These are phyloP conservation scores for Poliocrania exsul DNA, from an alignment of 2,797 vertebrate species.

Conservation along the genomic window DNA sequence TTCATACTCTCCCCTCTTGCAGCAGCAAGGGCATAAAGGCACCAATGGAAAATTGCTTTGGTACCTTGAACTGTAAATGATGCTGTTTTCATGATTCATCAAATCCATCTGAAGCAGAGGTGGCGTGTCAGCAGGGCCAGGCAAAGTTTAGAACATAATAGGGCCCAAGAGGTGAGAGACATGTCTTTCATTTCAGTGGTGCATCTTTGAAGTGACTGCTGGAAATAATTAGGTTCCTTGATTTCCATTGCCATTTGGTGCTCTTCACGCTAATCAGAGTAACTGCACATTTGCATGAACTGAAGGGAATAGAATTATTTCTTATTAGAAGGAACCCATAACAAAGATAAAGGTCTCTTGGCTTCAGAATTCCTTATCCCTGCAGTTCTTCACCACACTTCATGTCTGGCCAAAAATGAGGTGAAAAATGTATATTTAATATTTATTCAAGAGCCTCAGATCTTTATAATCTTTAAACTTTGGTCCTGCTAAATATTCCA, in stretches of 20 bases:
- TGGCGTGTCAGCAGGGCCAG: conserved; percentile 54
- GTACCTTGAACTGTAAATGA: conserved; percentile 70
- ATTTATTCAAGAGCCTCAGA: conserved; percentile 73
- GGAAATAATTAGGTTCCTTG: conserved; percentile 66
- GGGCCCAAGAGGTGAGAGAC: conserved; percentile 63
- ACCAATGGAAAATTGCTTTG: conserved; percentile 62
- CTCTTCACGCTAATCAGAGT: conserved; percentile 62
- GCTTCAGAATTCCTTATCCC: conserved; percentile 31
- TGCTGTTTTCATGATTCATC: conserved; percentile 70
- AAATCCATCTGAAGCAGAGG: conserved; percentile 39
- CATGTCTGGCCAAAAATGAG: conserved; percentile 23
- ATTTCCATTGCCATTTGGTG: conserved; percentile 63
- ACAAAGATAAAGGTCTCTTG: conserved; percentile 44
- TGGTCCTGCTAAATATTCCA: conserved; percentile 74
- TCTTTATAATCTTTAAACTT: conserved; percentile 73
- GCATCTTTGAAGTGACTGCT: conserved; percentile 64
- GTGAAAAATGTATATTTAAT: conserved; percentile 60
- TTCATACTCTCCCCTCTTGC: background rate
- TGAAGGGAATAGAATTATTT: conserved; percentile 47
- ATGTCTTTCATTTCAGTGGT: conserved; percentile 58
- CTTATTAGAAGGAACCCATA: conserved; percentile 9
- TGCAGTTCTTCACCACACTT: conserved; percentile 15
- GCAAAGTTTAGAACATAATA: conserved; percentile 68
- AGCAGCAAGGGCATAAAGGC: conserved; percentile 29
- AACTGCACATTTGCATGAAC: conserved; percentile 60